Percentiles rank a stretch among this genome's conserved stretches.
Evolutionary conservation across 1,140 invertebrate species (phyloP).

Genomic region (Drosophila chauvacae): DNA sequence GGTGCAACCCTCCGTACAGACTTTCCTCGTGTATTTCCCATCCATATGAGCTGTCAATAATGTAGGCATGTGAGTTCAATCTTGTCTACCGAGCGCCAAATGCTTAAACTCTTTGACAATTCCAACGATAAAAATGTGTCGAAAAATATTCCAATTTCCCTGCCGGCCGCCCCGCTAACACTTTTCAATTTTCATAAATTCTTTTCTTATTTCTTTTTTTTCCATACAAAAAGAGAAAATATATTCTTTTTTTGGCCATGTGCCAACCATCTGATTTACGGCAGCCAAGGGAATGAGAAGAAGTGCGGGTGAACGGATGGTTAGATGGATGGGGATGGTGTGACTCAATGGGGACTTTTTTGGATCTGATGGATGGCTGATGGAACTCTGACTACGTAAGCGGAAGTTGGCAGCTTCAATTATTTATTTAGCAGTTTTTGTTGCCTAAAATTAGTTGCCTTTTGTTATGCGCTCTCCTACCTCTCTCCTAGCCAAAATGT

Average conservation of each 20-base stretch:
- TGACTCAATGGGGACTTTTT: constrained; percentile 62
- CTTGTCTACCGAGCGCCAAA: constrained; percentile 45
- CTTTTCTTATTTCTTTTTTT: constrained; percentile 16
- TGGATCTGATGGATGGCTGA: constrained; percentile 54
- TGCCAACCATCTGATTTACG: constrained; percentile 71
- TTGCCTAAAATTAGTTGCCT: constrained; percentile 53
- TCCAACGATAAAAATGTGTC: constrained; percentile 79
- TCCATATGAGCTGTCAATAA: constrained; percentile 53
- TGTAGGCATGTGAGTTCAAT: constrained; percentile 57
- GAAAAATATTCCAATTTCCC: constrained; percentile 62
- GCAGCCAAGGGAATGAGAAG: constrained; percentile 41
- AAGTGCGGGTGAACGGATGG: not conserved
- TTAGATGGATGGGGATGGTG: constrained; percentile 9
- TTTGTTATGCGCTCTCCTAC: constrained; percentile 50
- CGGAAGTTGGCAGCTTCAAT: constrained; percentile 74
- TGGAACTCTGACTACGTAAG: constrained; percentile 46
- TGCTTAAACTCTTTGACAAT: constrained; percentile 80
- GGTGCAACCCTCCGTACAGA: constrained; percentile 16
- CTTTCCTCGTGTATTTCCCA: constrained; percentile 12
- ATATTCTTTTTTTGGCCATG: constrained; percentile 58
- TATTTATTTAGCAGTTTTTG: constrained; percentile 62
- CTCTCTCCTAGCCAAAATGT: constrained; percentile 37
- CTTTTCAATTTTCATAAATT: constrained; percentile 77
- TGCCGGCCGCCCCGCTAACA: constrained; percentile 33
- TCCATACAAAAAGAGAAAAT: constrained; percentile 8